Base-by-base conservation (phyloP, 2,888 invertebrate species). In the Folsomia manolachei region DNA sequence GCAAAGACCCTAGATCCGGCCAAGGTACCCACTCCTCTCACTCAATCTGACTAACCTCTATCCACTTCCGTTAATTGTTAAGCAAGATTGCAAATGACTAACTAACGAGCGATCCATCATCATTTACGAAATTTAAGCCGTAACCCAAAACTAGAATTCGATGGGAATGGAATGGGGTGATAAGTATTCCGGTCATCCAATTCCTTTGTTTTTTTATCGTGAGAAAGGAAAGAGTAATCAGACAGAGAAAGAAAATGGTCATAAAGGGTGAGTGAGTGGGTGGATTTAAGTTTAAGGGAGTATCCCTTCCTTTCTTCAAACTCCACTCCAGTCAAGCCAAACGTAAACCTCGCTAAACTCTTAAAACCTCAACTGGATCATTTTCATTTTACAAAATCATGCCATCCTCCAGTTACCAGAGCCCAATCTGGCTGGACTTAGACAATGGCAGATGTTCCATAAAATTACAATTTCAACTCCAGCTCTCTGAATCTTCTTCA, bases 381-480 rank as follows among this genome's bases (percentile, higher is more conserved):
- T n/a, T n/a, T n/a, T 39, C 39, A 4, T 39, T 9, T 39, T 39
- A 39, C 39, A 39, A 39, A 9, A 39, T 39, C n/a, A n/a, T n/a
- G n/a, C n/a, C n/a, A n/a, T n/a, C n/a, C n/a, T 39, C 39, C 39
- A 9, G 39, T 4, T 39, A 39, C 39, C 7, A 9, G 14, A 39
- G 39, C 14, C 4, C 39, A 39, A 39, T 14, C 14, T 39, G 39
- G 7, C 4, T 9, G 7, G 14, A 14, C 14, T 14, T 39, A 14
- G 39, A 56, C 19, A 21, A 56, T n/a, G n/a, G 56, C 56, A 56
- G 56, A 56, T 56, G 56, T 56, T 56, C 56, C 56, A 56, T 56
- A n/a, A 56, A 56, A 56, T 56, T 14, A n/a, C 19, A 7, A 56
- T 14, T 56, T n/a, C 56, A 7, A 56, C 19, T n/a, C 19, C 21